Conservation (phyloP, 1,140 invertebrate species). For the Bombus balteatus region DNA sequence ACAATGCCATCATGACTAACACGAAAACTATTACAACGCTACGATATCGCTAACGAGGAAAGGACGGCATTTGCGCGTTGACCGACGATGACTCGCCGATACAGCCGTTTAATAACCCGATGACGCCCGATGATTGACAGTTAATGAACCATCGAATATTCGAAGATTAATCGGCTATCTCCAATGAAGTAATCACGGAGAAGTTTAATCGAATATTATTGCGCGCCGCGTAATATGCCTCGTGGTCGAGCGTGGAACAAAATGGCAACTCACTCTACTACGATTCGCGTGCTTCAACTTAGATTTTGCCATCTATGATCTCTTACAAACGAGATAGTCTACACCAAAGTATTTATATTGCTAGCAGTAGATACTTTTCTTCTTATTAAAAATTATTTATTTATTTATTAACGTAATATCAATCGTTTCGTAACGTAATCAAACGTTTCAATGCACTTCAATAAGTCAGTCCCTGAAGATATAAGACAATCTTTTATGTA, state of each 20-base stretch:
- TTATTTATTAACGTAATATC: no score
- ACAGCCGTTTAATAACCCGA: constrained; percentile 50
- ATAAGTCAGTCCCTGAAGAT: no score
- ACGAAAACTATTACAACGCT: neutral
- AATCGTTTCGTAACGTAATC: no score
- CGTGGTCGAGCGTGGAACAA: constrained; percentile 73
- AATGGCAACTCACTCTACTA: constrained; percentile 76
- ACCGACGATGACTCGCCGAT: constrained; percentile 57
- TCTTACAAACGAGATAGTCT: no score
- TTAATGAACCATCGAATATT: constrained; percentile 61
- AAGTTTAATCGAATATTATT: constrained; percentile 58
- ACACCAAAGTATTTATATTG: no score
- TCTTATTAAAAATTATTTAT: no score
- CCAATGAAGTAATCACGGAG: constrained; percentile 59
- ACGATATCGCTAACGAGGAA: constrained; percentile 19
- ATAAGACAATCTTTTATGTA: no score
- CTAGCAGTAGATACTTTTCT: no score
- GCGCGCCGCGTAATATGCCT: constrained; percentile 50
- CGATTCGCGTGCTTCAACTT: constrained; percentile 58
- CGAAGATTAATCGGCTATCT: constrained; percentile 59
- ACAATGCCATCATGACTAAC: neutral
- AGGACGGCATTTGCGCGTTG: constrained; percentile 28
- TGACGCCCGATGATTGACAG: constrained; percentile 53
- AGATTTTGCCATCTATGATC: neutral
- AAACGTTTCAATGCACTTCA: no score